These are phyloP conservation scores for Apostichopus leukothele DNA, from an alignment of 53 echinoderm and acorn worm genomes.

Conservation along the genomic window DNA sequence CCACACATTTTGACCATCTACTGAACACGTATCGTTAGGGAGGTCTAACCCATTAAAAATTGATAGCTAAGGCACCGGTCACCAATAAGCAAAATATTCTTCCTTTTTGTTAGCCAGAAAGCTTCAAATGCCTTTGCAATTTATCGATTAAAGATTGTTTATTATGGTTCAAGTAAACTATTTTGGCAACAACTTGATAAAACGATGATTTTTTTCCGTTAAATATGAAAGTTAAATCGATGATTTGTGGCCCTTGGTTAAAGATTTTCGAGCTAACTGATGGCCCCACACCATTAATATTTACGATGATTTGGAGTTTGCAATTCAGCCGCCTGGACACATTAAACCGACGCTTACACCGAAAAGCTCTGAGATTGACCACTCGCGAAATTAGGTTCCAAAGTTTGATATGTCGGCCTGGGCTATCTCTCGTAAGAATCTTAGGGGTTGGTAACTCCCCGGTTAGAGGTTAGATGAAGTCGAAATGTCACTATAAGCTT, in stretches of 20 bases:
- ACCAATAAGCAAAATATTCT: neutral
- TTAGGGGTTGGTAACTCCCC: no score
- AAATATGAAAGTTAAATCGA: neutral
- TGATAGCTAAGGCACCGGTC: neutral
- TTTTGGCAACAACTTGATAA: neutral
- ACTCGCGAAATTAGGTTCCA: neutral
- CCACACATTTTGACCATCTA: constrained; percentile 5
- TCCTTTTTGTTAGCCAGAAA: neutral
- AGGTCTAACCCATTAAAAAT: constrained; percentile 11
- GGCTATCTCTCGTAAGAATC: neutral
- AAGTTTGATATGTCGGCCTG: neutral
- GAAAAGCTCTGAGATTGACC: neutral
- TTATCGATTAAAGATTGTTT: constrained; percentile 12
- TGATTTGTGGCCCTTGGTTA: constrained; percentile 14
- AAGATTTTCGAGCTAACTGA: neutral
- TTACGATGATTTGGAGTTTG: neutral
- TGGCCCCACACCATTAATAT: neutral
- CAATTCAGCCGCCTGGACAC: neutral
- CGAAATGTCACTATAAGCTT: no score
- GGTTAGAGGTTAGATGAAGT: no score
- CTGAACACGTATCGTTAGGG: constrained; percentile 22
- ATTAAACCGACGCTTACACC: neutral
- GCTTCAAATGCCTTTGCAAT: neutral
- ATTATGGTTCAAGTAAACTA: constrained; percentile 28
- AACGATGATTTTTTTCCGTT: neutral